phyloP scores from a whole-genome alignment of 2,113 vertebrate species.

The Macquaria australasica region DNA sequence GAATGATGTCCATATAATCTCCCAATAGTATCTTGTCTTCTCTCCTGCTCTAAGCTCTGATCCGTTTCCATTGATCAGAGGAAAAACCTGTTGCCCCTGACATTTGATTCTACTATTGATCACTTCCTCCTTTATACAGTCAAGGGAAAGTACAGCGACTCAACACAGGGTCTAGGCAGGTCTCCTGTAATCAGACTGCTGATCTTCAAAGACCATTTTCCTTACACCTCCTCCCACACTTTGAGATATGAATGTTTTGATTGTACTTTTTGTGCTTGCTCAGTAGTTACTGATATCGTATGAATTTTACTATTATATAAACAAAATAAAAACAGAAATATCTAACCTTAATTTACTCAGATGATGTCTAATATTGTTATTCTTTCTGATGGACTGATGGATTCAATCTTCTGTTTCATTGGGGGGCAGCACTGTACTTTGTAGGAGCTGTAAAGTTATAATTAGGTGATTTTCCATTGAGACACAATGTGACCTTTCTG shows the following conservation, averaged over 20 bases:
- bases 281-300: neutral
- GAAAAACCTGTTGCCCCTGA: constrained; percentile 85
- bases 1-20: constrained; percentile 83
- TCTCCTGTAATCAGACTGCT: constrained; percentile 72
- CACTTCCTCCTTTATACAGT: constrained; percentile 87
- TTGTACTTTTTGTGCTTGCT: neutral
- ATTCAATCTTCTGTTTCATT: constrained; percentile 44
- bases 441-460: constrained; percentile 78
- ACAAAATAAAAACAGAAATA: neutral
- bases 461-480: constrained; percentile 81
- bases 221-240: neutral
- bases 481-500: constrained; percentile 83
- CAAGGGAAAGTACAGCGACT: constrained; percentile 78
- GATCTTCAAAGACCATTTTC: constrained; percentile 59
- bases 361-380: constrained; percentile 6
- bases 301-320: neutral
- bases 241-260: constrained; percentile 10
- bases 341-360: neutral
- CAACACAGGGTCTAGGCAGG: constrained; percentile 65
- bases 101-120: constrained; percentile 86
- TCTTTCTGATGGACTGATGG: constrained; percentile 10
- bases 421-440: constrained; percentile 47
- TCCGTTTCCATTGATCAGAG: constrained; percentile 87
- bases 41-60: constrained; percentile 81
- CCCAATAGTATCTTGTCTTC: constrained; percentile 84